phyloP scores from a whole-genome alignment of 64 coral and sea anemone genomes.

The Astreopora myriophthalma region DNA sequence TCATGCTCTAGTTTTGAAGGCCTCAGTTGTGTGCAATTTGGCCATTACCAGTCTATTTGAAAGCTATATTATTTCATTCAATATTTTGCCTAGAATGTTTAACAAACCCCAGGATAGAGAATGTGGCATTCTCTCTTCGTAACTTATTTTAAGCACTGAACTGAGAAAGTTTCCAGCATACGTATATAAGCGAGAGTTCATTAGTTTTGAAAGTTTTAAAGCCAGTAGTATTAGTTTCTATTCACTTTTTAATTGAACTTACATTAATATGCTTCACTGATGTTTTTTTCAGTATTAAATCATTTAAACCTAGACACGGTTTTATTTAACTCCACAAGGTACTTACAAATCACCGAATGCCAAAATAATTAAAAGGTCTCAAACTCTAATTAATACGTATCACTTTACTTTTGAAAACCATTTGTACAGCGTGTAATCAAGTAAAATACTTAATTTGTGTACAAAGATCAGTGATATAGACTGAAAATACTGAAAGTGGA shows the following conservation, averaged over 20 bases:
- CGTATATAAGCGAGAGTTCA: not conserved
- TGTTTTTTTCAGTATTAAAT: not conserved
- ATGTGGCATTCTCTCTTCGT: not conserved
- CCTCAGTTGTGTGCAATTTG: not conserved
- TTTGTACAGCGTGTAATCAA: not conserved
- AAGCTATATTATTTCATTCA: not conserved
- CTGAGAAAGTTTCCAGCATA: too few relatives aligned
- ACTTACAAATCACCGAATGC: not conserved
- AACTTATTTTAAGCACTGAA: too few relatives aligned
- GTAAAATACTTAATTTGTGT: not conserved
- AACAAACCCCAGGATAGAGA: not conserved
- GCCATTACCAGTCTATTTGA: not conserved
- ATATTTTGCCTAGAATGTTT: not conserved
- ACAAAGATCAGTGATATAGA: not conserved
- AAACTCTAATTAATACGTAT: not conserved
- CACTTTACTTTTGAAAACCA: not conserved
- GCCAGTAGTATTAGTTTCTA: not conserved
- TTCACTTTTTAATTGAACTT: not conserved
- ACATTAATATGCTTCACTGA: not conserved
- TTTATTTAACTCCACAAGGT: not conserved
- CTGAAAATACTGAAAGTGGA: too few relatives aligned
- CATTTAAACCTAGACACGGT: not conserved
- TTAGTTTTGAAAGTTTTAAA: not conserved
- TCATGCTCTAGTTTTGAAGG: slow-evolving; percentile 3
- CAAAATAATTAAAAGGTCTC: not conserved